Evolutionary conservation across 2,113 vertebrate species (phyloP).

Genomic region (Siphamia tubifer): DNA sequence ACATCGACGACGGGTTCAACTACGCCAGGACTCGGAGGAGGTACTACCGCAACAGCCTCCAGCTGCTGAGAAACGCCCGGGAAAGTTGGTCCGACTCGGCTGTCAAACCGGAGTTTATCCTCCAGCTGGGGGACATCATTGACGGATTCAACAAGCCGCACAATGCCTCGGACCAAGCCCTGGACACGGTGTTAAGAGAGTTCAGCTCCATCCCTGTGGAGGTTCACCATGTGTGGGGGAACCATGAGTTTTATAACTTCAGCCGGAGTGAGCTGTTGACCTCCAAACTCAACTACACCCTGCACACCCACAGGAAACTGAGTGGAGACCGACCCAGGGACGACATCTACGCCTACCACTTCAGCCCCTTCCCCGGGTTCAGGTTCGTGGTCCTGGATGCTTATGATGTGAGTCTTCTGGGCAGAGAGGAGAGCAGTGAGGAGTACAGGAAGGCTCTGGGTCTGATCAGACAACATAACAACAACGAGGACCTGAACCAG

Average conservation of each 20-base stretch:
- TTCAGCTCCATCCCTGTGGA: constrained; percentile 70
- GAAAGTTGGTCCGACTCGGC: constrained; percentile 77
- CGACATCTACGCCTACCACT: constrained; percentile 86
- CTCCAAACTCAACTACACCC: constrained; percentile 81
- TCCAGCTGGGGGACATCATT: constrained; percentile 94
- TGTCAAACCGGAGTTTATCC: constrained; percentile 76
- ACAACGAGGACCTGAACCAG: constrained; percentile 86
- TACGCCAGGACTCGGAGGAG: constrained; percentile 73
- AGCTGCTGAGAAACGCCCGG: constrained; percentile 77
- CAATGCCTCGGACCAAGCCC: constrained; percentile 75
- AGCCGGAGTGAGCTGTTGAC: constrained; percentile 76
- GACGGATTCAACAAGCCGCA: constrained; percentile 86
- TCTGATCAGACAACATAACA: constrained; percentile 83
- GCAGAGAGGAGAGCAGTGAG: constrained; percentile 75
- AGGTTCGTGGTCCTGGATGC: constrained; percentile 87
- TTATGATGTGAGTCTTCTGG: constrained; percentile 89
- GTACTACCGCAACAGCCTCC: constrained; percentile 86
- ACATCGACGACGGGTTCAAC: constrained; percentile 86
- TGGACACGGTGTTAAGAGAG: constrained; percentile 78
- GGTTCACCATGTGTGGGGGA: constrained; percentile 92
- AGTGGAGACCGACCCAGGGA: background rate
- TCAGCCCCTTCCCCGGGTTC: constrained; percentile 82
- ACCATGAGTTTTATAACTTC: constrained; percentile 97
- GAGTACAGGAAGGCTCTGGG: constrained; percentile 77
- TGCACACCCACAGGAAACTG: background rate